Conservation (phyloP, 2,797 vertebrate species). For the Choloepus didactylus region DNA sequence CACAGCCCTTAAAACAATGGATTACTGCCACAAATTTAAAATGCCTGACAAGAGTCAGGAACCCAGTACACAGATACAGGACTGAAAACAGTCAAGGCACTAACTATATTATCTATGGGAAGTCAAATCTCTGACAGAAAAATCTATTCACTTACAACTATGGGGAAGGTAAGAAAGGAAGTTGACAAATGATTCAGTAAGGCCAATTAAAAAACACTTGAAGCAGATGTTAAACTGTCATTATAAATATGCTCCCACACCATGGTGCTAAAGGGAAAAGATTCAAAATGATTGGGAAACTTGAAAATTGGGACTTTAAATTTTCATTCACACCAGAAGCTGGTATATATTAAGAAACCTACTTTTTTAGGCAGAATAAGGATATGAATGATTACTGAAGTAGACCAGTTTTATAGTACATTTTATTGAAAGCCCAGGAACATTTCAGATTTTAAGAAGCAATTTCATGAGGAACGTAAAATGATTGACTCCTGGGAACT, state of each 20-base stretch:
- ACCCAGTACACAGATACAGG: conserved; percentile 10
- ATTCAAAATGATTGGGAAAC: conserved; percentile 54
- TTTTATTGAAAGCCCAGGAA: not conserved
- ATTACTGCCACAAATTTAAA: not conserved
- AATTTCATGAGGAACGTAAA: not conserved
- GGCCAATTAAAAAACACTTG: not conserved
- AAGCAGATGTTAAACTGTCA: not conserved
- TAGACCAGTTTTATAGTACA: not conserved
- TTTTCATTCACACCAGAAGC: conserved; percentile 46
- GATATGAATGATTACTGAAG: not conserved
- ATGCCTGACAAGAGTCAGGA: not conserved
- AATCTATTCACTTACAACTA: conserved; percentile 25
- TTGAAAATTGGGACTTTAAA: not conserved
- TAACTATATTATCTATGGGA: not conserved
- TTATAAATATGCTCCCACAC: conserved; percentile 52
- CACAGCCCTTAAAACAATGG: conserved; percentile 36
- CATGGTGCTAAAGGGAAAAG: conserved; percentile 55
- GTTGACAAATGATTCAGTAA: not conserved
- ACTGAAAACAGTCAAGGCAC: not conserved
- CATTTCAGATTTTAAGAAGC: conserved; percentile 5
- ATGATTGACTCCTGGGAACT: conserved; percentile 26
- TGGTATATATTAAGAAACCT: not conserved
- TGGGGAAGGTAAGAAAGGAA: conserved; percentile 39
- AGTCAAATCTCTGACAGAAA: not conserved
- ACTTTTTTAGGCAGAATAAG: not conserved